These are phyloP conservation scores for Synergus itoensis DNA, from an alignment of 2,888 invertebrate genomes.

Conservation along the genomic window DNA sequence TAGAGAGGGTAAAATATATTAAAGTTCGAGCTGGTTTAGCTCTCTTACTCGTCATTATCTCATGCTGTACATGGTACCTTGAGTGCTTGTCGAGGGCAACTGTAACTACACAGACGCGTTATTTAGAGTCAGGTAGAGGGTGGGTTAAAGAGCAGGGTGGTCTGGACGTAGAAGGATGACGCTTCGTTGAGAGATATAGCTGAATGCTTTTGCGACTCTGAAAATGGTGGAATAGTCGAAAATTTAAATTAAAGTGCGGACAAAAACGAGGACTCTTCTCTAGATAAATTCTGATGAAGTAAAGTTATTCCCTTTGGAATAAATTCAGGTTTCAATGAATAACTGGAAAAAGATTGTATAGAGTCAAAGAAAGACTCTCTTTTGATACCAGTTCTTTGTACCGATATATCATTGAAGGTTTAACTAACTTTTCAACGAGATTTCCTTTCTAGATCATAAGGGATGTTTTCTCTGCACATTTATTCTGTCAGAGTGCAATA, in stretches of 20 bases:
- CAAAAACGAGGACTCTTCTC: not conserved
- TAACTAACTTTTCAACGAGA: not conserved
- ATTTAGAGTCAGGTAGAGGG: constrained; percentile 43
- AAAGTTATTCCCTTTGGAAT: not conserved
- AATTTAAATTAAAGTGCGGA: not conserved
- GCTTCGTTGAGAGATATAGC: constrained; percentile 60
- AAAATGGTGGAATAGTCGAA: not conserved
- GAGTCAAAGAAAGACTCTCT: not conserved
- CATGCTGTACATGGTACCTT: constrained; percentile 20
- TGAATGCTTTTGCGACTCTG: constrained; percentile 52
- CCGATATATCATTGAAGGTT: not conserved
- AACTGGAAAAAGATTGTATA: not conserved
- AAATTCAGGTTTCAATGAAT: not conserved
- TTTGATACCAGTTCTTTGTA: not conserved
- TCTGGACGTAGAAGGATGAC: constrained; percentile 63
- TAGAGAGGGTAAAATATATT: not conserved
- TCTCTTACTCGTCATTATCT: constrained; percentile 22
- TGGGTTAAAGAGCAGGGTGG: constrained; percentile 54
- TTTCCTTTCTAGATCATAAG: not conserved
- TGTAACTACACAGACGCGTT: constrained; percentile 20
- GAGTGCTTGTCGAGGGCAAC: constrained; percentile 33
- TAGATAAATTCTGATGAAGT: not conserved
- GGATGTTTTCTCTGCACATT: not conserved
- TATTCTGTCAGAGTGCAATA: not conserved
- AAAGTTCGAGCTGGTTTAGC: constrained; percentile 21